Conservation (phyloP, 1,140 invertebrate species). For the Tribolium castaneum region DNA sequence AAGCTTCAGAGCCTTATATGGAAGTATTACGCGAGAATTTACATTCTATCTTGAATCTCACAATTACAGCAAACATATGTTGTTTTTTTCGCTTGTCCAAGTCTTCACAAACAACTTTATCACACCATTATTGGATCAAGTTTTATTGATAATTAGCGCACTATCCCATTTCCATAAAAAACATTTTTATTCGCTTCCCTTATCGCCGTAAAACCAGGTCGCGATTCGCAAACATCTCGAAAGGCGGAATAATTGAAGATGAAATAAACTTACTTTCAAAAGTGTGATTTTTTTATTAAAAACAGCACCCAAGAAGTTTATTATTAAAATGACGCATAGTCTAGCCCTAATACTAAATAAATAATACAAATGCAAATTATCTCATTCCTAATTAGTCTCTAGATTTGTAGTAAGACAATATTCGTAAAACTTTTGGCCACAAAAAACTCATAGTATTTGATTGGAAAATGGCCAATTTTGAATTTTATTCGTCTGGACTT, state of each 20-base stretch:
- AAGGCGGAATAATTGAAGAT: no score
- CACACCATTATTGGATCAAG: background rate
- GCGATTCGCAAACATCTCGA: no score
- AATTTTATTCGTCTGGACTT: background rate
- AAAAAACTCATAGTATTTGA: no score
- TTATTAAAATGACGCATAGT: background rate
- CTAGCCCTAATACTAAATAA: background rate
- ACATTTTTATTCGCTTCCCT: background rate
- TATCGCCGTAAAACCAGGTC: background rate
- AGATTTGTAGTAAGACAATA: no score
- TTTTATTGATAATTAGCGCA: background rate
- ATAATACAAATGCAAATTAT: background rate
- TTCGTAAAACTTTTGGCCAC: no score
- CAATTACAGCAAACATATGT: constrained; percentile 5
- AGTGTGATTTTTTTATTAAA: background rate
- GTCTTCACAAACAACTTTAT: constrained; percentile 17
- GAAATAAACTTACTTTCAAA: background rate
- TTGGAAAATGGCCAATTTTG: no score
- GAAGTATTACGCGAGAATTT: constrained; percentile 36
- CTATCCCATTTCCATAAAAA: background rate
- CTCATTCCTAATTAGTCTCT: background rate
- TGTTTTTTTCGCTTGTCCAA: background rate
- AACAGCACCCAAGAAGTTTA: background rate
- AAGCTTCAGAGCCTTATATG: constrained; percentile 39
- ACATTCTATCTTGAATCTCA: constrained; percentile 19